These are phyloP conservation scores for Bombus confusus DNA, from an alignment of 1,140 invertebrate species.

Conservation along the genomic window DNA sequence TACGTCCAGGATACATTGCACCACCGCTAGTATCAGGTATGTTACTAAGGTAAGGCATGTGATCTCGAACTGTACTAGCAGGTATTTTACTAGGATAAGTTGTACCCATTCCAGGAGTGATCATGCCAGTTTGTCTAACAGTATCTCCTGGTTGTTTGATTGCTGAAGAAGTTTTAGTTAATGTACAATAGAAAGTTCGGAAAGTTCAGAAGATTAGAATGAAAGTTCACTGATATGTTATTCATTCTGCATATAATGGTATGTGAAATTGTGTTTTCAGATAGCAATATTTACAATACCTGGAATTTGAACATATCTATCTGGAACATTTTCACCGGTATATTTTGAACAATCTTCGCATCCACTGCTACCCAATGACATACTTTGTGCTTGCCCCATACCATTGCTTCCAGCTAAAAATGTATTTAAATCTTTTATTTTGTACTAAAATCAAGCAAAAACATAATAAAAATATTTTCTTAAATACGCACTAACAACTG, in stretches of 20 bases:
- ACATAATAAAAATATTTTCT: constrained; percentile 6
- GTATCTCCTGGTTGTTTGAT: background rate
- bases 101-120: constrained; percentile 7
- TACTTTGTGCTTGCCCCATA: constrained; percentile 92
- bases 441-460: background rate
- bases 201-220: no score
- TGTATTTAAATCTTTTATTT: constrained; percentile 14
- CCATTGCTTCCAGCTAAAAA: constrained; percentile 86
- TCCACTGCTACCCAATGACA: constrained; percentile 78
- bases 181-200: no score
- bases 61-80: constrained; percentile 19
- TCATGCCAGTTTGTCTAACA: constrained; percentile 6
- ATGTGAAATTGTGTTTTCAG: background rate
- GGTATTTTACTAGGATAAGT: constrained; percentile 31
- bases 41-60: constrained; percentile 27
- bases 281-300: background rate
- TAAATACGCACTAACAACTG: constrained; percentile 88
- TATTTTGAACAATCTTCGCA: constrained; percentile 80
- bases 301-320: constrained; percentile 43
- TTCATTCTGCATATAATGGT: background rate
- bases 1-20: constrained; percentile 27
- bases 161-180: background rate
- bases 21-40: constrained; percentile 50
- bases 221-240: background rate
- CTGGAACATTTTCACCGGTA: constrained; percentile 46